Evolutionary conservation across 2,113 vertebrate genomes (phyloP).

Genomic region (Aptenodytes forsteri): DNA sequence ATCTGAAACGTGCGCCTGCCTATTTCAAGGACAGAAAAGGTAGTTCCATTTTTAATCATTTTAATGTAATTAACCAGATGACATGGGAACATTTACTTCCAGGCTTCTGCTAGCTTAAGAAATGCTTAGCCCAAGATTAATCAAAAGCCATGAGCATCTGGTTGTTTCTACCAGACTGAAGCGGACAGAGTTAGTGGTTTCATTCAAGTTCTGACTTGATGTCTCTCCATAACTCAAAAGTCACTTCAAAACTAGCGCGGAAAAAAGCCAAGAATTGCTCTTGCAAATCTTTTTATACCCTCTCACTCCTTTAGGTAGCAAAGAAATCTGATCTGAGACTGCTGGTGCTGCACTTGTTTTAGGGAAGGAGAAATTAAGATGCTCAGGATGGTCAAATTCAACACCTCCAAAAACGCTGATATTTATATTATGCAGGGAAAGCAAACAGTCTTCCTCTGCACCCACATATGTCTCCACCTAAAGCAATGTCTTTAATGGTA

Average conservation of each 20-base stretch:
- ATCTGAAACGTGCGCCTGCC: neutral
- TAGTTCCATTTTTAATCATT: neutral
- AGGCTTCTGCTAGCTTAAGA: neutral
- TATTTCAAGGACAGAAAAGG: neutral
- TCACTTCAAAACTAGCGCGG: neutral
- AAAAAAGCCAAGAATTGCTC: neutral
- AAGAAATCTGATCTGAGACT: neutral
- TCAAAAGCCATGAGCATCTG: neutral
- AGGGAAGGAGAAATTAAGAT: neutral
- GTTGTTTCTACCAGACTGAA: neutral
- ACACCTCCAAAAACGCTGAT: neutral
- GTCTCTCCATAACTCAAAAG: neutral
- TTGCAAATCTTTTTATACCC: neutral
- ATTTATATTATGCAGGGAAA: neutral
- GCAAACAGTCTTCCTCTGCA: neutral
- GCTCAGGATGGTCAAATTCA: neutral
- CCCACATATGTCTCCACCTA: neutral
- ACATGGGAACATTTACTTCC: neutral
- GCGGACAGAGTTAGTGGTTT: neutral
- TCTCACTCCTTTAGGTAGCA: neutral
- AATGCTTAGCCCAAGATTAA: neutral
- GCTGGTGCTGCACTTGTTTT: neutral
- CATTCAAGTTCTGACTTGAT: neutral
- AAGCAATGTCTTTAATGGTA: neutral
- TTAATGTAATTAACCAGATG: neutral